phyloP scores from a whole-genome alignment of 2,888 invertebrate species.

The Cephus spinipes region DNA sequence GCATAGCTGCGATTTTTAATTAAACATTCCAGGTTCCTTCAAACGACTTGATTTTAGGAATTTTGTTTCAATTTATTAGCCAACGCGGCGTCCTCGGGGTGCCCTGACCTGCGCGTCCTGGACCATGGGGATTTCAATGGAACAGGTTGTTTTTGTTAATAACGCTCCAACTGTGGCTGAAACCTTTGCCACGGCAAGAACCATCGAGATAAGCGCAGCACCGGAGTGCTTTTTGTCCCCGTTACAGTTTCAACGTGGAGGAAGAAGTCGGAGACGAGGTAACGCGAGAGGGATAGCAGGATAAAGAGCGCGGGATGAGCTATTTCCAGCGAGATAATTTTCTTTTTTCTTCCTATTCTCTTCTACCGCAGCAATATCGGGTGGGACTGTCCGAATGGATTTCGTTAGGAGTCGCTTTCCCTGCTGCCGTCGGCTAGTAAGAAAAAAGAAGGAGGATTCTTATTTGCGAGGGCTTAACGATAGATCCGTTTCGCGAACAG shows the following conservation, averaged over 20 bases:
- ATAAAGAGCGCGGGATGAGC: not conserved
- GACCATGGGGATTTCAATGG: not conserved
- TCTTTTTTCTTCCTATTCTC: not conserved
- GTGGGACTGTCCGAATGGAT: not conserved
- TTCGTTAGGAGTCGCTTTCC: not conserved
- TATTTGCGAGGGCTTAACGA: slow-evolving; percentile 54
- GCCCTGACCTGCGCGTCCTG: not conserved
- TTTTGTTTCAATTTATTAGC: not conserved
- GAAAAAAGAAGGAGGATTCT: slow-evolving; percentile 27
- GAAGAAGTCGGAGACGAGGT: not conserved
- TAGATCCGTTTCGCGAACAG: slow-evolving; percentile 48
- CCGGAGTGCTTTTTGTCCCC: not conserved
- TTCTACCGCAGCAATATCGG: not conserved
- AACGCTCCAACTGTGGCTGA: not conserved
- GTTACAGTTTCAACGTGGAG: not conserved
- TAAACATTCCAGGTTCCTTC: not conserved
- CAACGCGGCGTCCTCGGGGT: not conserved
- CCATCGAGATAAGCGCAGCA: not conserved
- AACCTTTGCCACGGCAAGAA: not conserved
- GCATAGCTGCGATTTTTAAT: not conserved
- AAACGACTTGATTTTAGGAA: not conserved
- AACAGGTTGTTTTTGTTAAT: not conserved
- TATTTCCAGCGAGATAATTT: not conserved
- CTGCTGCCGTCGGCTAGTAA: not conserved
- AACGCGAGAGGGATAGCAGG: not conserved